Evolutionary conservation across 2,113 vertebrate genomes (phyloP), one percentile per base, ranked within the genome.

Genomic region (Hyla sarda): DNA sequence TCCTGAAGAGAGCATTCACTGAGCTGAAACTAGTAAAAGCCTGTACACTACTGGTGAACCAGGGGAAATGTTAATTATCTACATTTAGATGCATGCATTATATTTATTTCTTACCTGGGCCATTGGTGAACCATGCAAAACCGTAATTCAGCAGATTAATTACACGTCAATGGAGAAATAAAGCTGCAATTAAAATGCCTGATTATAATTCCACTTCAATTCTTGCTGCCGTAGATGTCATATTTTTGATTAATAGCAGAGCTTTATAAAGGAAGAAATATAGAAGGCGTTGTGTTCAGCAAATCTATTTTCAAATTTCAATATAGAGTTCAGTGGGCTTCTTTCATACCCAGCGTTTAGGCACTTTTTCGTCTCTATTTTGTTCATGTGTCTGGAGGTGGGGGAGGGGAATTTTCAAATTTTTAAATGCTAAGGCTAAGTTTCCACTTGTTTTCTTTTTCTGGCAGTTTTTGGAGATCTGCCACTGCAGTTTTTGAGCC

Each of bases 111-210:
- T 12, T 85, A 85, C 74, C 75, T 85, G 62, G 58, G 21, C 74
- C 83, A 78, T 52, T 85, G 74, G 74, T 78, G 83, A 85, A 85
- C 83, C 83, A 69, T 78, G 76, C 58, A 85, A 79, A 85, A 45
- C 60, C 34, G 83, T 78, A 85, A 85, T 85, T 78, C 60, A 78
- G 65, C 45, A 69, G 30, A 85, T 52, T 85, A 77, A 85, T 85
- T 85, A 85, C 32, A 85, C 47, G 47, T 85, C 60, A 56, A 21
- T n/a, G 45, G 77, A 71, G 58, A 85, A 85, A 50, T 75, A 69
- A 85, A 78, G 73, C 47, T 78, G 45, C 41, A 85, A 85, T 85
- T 85, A 78, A 79, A 85, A 69, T 78, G 41, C 45, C 60, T 54
- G 37, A 67, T 85, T 78, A 54, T 54, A 78, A 78, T 85, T 85